Evolutionary conservation across 2,113 vertebrate species (phyloP), one percentile per base, ranked within the genome.

Genomic region (Prunella fulvescens): DNA sequence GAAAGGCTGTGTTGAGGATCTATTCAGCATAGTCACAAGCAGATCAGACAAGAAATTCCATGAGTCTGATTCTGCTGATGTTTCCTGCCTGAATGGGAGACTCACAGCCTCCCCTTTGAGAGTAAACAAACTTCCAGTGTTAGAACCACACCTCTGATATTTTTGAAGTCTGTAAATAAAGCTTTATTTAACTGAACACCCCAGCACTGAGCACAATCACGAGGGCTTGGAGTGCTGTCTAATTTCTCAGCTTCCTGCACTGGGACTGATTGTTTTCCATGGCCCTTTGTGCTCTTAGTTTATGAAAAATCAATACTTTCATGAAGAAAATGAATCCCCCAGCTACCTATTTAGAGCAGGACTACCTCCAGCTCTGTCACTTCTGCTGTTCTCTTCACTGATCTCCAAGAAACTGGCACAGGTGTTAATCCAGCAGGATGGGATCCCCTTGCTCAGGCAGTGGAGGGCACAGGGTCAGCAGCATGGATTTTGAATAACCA

Each of bases 281-380:
- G 95, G 91, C 89, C 95, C 96, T 97, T 96, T 97, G 88, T 94
- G 81, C 88, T 97, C 91, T 93, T 97, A 93, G 93, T 97, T 98
- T 97, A 97, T 97, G 94, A 97, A 97, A 97, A 98, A 97, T 97
- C 97, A 97, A 97, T 97, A 95, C 95, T 96, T 97, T 96, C 96
- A 97, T 97, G 97, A 62, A 97, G 94, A 94, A 98, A 97, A 97
- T 47, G 48, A 95, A 87, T 95, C 92, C 93, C 93, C 71, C 84
- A 76, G 95, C 85, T 95, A 89, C 95, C 90, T 97, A 40, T 96
- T 97, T 97, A 95, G 92, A 94, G 89, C 44, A 65, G 39, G 70
- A 73, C 80, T 94, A 35, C 90, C 81, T 95, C 89, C 76, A 91
- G 81, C 80, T 50, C 70, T 86, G 62, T 83, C 14, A 2, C n/a